Evolutionary conservation across 2,797 vertebrate genomes (phyloP), one percentile per base, ranked within the genome.

Genomic region (Cyprinodon diabolis): DNA sequence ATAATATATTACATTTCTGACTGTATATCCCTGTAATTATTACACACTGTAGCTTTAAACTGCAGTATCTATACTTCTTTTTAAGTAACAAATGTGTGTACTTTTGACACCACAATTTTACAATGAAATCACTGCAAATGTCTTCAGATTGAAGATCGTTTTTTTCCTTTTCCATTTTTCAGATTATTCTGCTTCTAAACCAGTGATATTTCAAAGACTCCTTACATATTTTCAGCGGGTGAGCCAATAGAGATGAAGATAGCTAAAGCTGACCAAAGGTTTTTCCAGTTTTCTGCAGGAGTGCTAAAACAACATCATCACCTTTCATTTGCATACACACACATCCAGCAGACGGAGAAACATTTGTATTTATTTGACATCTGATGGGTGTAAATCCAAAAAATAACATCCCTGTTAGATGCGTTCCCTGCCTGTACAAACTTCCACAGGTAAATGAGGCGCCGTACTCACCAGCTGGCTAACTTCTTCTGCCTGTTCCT

Each of bases 311-410:
- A 25, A 58, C 37, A 30, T 12, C 25, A 2, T 15, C 19, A 63
- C 12, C 21, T 63, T 23, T 69, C 37, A 40, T 65, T 65, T 65
- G 62, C 40, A 65, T 45, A 65, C 4, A 57, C 52, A 35, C 66
- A 52, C 58, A 19, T 23, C 19, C 52, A 49, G 52, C 63, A 67
- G 52, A 67, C 35, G 54, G 65, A 74, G 10, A 57, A 35, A 35
- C 52, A 40, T 73, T 66, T 60, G 55, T 52, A 60, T 68, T 52
- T 57, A 43, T 68, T 51, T 62, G 56, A 35, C n/a, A 43, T 65
- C 60, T 55, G 60, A 54, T 54, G 13, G 37, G 54, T 60, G 56
- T 43, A 60, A 43, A 51, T 68, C 55, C 47, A 12, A 48, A 56
- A 56, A 37, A 65, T 65, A 66, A 52, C 54, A 69, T 19, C 40